A percentile compares a stretch with the other conserved stretches of the same genome.
Evolutionary conservation across 2,113 vertebrate species (phyloP).

Genomic region (Rhinolophus ferrumequinum): DNA sequence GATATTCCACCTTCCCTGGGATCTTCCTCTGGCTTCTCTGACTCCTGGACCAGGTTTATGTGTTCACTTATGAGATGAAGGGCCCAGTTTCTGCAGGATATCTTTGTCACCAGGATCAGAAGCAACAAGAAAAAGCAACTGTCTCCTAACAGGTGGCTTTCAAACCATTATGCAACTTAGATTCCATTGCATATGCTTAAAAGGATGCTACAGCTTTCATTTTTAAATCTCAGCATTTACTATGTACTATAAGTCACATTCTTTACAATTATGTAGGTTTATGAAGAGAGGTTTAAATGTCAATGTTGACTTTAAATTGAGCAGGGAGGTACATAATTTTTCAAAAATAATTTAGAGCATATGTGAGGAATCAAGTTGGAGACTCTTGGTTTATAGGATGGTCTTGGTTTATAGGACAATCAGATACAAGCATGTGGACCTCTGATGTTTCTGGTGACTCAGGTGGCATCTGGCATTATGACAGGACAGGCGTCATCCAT

Average conservation of each 20-base stretch:
- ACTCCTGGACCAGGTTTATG: not conserved
- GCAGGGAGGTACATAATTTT: not conserved
- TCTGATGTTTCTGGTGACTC: not conserved
- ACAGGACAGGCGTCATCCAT: not conserved
- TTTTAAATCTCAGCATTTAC: slow-evolving; percentile 12
- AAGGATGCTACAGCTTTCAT: not conserved
- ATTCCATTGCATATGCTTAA: not conserved
- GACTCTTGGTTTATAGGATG: not conserved
- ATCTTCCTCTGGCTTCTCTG: not conserved
- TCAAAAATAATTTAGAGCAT: not conserved
- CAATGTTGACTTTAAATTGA: not conserved
- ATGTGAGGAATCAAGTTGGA: not conserved
- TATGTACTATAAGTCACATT: not conserved
- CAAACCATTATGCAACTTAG: not conserved
- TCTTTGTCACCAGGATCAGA: not conserved
- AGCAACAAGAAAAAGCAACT: not conserved
- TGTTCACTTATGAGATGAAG: not conserved
- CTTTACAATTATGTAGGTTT: not conserved
- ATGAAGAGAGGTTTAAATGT: not conserved
- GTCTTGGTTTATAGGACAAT: not conserved
- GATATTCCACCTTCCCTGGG: not conserved
- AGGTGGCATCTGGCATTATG: not conserved
- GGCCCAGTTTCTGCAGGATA: not conserved
- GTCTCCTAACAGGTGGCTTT: not conserved
- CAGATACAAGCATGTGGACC: not conserved